Conservation (phyloP, 2,888 invertebrate species). For the Marronus borbonicus region DNA sequence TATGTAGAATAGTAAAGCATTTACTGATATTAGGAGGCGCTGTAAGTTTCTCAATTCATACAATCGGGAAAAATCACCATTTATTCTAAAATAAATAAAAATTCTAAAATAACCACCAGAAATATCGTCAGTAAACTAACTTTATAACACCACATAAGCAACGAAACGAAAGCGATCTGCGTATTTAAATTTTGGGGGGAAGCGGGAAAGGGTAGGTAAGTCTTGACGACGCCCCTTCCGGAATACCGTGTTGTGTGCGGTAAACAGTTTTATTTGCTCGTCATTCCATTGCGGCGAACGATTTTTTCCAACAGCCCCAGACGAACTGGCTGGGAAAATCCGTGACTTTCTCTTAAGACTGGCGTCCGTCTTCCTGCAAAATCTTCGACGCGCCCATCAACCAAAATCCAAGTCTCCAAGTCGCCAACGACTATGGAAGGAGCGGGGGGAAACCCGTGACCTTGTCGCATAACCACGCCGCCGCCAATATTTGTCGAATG, state of each 20-base stretch:
- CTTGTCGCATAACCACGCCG: slow-evolving; percentile 33
- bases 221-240: not conserved
- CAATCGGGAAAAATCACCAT: not conserved
- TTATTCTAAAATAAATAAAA: not conserved
- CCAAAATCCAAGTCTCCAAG: slow-evolving; percentile 13
- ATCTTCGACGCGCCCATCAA: slow-evolving; percentile 23
- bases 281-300: slow-evolving; percentile 7
- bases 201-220: too few relatives aligned
- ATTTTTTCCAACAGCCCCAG: not conserved
- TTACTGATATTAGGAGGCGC: too few relatives aligned
- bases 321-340: slow-evolving; percentile 41
- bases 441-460: slow-evolving; percentile 20
- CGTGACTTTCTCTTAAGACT: slow-evolving; percentile 30
- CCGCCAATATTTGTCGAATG: slow-evolving; percentile 29
- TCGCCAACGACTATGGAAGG: slow-evolving; percentile 4
- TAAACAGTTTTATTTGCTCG: slow-evolving; percentile 33
- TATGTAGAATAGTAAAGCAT: too few relatives aligned
- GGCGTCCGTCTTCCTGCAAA: slow-evolving; percentile 43
- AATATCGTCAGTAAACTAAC: not conserved
- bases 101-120: not conserved
- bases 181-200: too few relatives aligned
- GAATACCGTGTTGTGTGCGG: not conserved
- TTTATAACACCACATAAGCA: not conserved
- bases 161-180: too few relatives aligned
- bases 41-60: too few relatives aligned